Percentiles rank a stretch among this genome's conserved stretches.
Conservation (phyloP, 2,113 vertebrate genomes). For the Casuarius casuarius region DNA sequence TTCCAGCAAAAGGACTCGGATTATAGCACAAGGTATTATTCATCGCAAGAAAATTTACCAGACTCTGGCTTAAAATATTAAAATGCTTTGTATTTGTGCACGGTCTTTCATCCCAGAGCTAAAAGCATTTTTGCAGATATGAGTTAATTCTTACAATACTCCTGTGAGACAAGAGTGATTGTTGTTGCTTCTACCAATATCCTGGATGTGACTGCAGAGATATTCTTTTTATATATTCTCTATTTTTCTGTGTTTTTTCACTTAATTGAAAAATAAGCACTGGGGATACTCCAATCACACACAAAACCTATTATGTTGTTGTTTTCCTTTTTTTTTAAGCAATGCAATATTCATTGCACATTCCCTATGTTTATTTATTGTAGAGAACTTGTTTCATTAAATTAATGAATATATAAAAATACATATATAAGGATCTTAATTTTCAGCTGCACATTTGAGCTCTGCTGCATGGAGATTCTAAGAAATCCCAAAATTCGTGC, state of each 20-base stretch:
- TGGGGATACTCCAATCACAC: slow-evolving; percentile 20
- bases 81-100: neutral
- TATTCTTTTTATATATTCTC: neutral
- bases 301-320: neutral
- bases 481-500: neutral
- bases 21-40: neutral
- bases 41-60: neutral
- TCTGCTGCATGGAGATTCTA: neutral
- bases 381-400: neutral
- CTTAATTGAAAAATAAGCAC: slow-evolving; percentile 55
- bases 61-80: neutral
- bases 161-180: slow-evolving; percentile 8
- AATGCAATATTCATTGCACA: neutral
- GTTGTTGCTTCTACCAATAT: slow-evolving; percentile 30
- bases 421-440: neutral
- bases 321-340: neutral
- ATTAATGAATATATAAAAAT: neutral
- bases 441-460: neutral
- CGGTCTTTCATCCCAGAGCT: neutral
- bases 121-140: neutral
- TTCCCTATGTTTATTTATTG: neutral
- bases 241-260: slow-evolving; percentile 17
- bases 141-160: slow-evolving; percentile 23
- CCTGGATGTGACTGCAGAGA: slow-evolving; percentile 24
- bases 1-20: neutral